Evolutionary conservation across 2,888 invertebrate genomes (phyloP), one percentile per base, ranked within the genome.

Genomic region (Drosophila vallismaia): DNA sequence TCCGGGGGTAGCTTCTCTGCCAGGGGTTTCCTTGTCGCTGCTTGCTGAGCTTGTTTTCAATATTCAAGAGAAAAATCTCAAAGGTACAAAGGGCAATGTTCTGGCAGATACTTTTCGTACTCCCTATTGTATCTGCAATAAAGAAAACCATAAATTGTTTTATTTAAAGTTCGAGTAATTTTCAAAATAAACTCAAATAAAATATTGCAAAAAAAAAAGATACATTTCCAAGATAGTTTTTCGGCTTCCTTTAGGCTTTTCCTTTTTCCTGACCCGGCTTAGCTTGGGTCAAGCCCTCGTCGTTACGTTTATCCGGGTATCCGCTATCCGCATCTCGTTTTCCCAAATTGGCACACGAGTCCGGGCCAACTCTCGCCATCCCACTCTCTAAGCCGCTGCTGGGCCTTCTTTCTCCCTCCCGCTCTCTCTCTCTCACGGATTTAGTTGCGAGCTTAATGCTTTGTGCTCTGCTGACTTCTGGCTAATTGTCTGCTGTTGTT

Each of bases 391-490:
- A 48, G 19, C 53, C 12, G 19, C 53, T 10, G 44, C 52, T 44
- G 28, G 36, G 14, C 33, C 24, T 46, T 42, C 31, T 67, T 7
- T 38, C 28, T 12, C 2, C 19, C 19, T 19, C 19, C 19, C 19
- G 19, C 42, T 50, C 31, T 33, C 24, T 28, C 46, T 52, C 42
- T 54, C 48, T 58, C 33, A 8, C 33, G 8, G 86, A 74, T 77
- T 77, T 71, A 53, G 58, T 58, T 76, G 53, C 40, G 51, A 64
- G 56, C 59, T 76, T 51, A 54, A 63, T 64, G 67, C 72, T 57
- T 64, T 63, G 71, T 69, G 70, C 75, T 79, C 63, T 59, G 68
- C 58, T 59, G 74, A 74, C 71, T 70, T 74, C 72, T 66, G 67
- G 51, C 66, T 64, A 64, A 71, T 71, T 72, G 64, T 64, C 67